Percentiles rank a stretch among this genome's conserved stretches.
phyloP scores from a whole-genome alignment of 1,140 invertebrate genomes.

The Drosophila orosa region DNA sequence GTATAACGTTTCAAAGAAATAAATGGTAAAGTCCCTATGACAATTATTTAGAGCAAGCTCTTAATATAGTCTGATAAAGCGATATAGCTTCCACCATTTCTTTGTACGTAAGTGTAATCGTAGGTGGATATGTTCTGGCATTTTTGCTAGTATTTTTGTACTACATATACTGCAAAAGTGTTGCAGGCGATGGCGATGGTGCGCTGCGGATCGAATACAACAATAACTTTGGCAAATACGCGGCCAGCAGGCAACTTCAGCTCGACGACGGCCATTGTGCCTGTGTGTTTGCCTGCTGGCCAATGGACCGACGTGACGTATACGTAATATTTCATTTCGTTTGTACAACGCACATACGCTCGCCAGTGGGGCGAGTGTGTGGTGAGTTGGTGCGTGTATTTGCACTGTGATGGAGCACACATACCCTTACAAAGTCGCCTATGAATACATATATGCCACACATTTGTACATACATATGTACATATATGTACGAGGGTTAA shows the following conservation, averaged over 20 bases:
- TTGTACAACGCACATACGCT: slow-evolving; percentile 55
- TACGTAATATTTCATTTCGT: slow-evolving; percentile 81
- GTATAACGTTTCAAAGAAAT: background rate
- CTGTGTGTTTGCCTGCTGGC: slow-evolving; percentile 57
- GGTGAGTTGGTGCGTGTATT: slow-evolving; percentile 35
- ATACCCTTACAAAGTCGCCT: slow-evolving; percentile 13
- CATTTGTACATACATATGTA: background rate
- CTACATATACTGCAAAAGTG: slow-evolving; percentile 8
- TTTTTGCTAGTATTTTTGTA: slow-evolving; percentile 1
- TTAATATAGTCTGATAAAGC: too few species aligned
- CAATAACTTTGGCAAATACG: slow-evolving; percentile 76
- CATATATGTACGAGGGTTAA: background rate
- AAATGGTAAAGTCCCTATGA: background rate
- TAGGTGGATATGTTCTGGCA: background rate
- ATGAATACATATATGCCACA: slow-evolving; percentile 1
- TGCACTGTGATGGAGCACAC: slow-evolving; percentile 27
- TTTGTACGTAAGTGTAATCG: background rate
- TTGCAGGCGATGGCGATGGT: background rate
- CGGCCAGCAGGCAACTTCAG: slow-evolving; percentile 39
- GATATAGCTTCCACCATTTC: background rate
- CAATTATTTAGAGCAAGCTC: too few species aligned
- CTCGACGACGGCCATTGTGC: slow-evolving; percentile 43
- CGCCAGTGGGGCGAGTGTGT: background rate
- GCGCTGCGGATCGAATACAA: slow-evolving; percentile 50
- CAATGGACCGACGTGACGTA: slow-evolving; percentile 76